A percentile compares a stretch with the other conserved stretches of the same genome.
Evolutionary conservation across 2,888 invertebrate genomes (phyloP).

Genomic region (Phlogophora meticulosa): DNA sequence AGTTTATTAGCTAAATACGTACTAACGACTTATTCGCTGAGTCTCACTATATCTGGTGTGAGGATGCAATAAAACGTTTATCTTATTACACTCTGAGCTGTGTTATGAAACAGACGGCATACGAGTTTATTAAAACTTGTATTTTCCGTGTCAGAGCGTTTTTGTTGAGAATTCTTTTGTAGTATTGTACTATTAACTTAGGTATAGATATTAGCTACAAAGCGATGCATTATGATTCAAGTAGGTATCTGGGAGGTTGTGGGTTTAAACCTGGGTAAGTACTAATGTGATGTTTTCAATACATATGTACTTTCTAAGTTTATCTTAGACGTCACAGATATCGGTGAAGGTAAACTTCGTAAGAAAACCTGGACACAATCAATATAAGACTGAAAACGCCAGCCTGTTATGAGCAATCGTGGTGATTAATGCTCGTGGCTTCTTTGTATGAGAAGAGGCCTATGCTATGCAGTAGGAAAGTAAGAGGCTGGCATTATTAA

Average conservation of each 20-base stretch:
- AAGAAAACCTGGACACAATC: too few species aligned
- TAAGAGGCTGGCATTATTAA: too few species aligned
- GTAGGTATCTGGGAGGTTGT: not conserved
- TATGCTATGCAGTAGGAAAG: too few species aligned
- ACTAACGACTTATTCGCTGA: conserved; percentile 61
- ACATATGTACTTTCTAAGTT: too few species aligned
- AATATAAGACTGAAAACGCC: too few species aligned
- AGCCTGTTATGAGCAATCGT: too few species aligned
- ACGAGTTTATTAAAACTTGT: conserved; percentile 56
- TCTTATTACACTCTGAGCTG: conserved; percentile 41
- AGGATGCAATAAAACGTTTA: conserved; percentile 55
- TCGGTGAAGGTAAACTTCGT: too few species aligned
- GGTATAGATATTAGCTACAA: not conserved
- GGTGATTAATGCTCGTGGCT: too few species aligned
- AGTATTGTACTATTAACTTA: conserved; percentile 13
- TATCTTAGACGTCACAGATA: too few species aligned
- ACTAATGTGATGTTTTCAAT: too few species aligned
- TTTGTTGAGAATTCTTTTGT: conserved; percentile 24
- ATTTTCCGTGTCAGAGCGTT: conserved; percentile 35
- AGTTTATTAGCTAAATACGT: conserved; percentile 72
- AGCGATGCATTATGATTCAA: not conserved
- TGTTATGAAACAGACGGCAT: conserved; percentile 54
- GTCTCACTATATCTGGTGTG: conserved; percentile 61
- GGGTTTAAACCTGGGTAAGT: too few species aligned
- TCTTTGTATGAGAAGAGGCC: too few species aligned